These are phyloP conservation scores for crab-eating macaque (Macaca fascicularis) DNA, from an alignment of 2,113 vertebrate species.

Conservation along the genomic window DNA sequence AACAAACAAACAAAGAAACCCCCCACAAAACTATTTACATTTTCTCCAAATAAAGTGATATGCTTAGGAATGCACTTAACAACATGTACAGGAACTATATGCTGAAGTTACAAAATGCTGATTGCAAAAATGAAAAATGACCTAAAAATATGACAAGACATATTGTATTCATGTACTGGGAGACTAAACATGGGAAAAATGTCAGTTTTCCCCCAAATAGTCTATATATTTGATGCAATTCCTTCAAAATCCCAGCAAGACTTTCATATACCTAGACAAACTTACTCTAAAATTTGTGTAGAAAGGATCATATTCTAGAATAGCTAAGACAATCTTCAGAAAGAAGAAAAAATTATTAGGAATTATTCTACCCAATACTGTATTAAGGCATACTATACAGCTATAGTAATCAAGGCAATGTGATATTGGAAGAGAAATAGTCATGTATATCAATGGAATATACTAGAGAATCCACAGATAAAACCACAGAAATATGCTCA, in stretches of 20 bases:
- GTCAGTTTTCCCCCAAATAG: neutral
- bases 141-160: neutral
- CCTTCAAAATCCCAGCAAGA: conserved; percentile 20
- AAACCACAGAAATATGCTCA: neutral
- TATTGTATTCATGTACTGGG: neutral
- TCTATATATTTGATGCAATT: neutral
- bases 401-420: neutral
- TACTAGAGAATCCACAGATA: neutral
- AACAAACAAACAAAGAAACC: too few species aligned
- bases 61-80: neutral
- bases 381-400: neutral
- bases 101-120: neutral
- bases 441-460: neutral
- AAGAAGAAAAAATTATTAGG: neutral
- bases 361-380: neutral
- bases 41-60: conserved; percentile 14
- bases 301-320: neutral
- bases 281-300: neutral
- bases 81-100: neutral
- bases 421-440: neutral
- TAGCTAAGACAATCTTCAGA: neutral
- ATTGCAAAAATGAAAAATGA: neutral
- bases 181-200: neutral
- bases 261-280: neutral
- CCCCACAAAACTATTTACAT: neutral